Base-by-base conservation (phyloP, 1,140 invertebrate species). In the Tetramorium alpestre region DNA sequence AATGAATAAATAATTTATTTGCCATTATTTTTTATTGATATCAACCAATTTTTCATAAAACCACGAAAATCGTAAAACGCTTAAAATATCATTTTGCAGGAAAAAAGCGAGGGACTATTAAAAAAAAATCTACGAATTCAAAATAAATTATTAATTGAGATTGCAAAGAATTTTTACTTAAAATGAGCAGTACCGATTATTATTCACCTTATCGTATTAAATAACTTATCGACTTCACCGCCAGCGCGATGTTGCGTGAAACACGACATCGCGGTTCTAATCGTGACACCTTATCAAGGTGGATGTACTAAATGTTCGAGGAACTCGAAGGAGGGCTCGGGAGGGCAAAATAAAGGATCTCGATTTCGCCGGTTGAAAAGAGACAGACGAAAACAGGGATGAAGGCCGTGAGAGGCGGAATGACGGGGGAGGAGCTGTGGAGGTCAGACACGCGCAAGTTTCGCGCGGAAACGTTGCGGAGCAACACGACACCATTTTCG, bases 361-460 rank as follows among this genome's bases (percentile, higher is more conserved):
- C 62, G 73, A 65, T 51, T 77, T 65, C 13, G 5, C 41, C 49
- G 28, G 22, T 70, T 54, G 49, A 7, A 11, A 58, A 65, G 80
- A 47, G 81, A 89, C 60, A 44, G 62, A 87, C 38, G 8, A 85
- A 86, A 44, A 78, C 41, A 62, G 82, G 44, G 49, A 38, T 54
- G 51, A 70, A 41, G 47, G 11, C 2, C n/a, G 44, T 25, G 8
- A 38, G 25, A 75, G 33, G 33, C n/a, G 62, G 33, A 0, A 13
- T 18, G 69, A 60, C 22, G 77, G 80, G 80, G 67, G 80, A 75
- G 56, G 62, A 85, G 64, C 69, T 72, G 3, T 33, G 89, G 88
- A 93, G 93, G 93, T 93, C 91, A 94, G 81, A 88, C 92, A 93
- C 92, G 93, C 90, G 91, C 92, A 91, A 90, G 89, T 90, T 90